Conservation (phyloP, 2,888 invertebrate species). For the Bembecia ichneumoniformis region DNA sequence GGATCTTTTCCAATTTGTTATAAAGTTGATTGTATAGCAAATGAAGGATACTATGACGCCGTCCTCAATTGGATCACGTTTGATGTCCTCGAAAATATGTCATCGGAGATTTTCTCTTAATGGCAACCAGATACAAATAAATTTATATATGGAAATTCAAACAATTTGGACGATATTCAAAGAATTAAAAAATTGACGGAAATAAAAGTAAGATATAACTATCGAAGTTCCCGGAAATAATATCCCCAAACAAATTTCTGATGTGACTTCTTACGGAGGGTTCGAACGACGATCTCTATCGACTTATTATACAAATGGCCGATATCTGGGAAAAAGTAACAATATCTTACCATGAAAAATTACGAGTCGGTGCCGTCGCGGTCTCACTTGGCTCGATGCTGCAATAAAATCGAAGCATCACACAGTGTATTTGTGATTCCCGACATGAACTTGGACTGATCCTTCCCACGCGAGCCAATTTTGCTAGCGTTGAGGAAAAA, state of each 20-base stretch:
- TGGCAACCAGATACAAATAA: constrained; percentile 16
- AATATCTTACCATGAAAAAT: constrained; percentile 56
- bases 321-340: constrained; percentile 50
- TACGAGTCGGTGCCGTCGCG: constrained; percentile 40
- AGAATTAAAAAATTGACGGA: constrained; percentile 1
- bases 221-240: constrained; percentile 17
- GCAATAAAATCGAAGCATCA: constrained; percentile 46
- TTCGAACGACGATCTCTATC: constrained; percentile 49
- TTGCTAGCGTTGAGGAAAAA: constrained; percentile 19
- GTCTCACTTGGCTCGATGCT: constrained; percentile 36
- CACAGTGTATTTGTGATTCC: constrained; percentile 38
- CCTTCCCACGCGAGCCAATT: constrained; percentile 35
- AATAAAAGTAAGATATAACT: constrained; percentile 11
- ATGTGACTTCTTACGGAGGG: constrained; percentile 34
- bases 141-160: no score
- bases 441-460: constrained; percentile 21
- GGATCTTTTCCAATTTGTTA: constrained; percentile 55
- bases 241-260: constrained; percentile 37
- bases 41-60: constrained; percentile 46
- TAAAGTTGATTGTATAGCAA: constrained; percentile 54
- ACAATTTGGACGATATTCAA: no score
- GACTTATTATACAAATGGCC: constrained; percentile 63
- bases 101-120: background rate
- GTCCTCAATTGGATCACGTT: constrained; percentile 59
- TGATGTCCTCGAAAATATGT: constrained; percentile 34